A percentile compares a stretch with the other conserved stretches of the same genome.
Conservation (phyloP, 2,888 invertebrate species). For the Drosophila ezoana region DNA sequence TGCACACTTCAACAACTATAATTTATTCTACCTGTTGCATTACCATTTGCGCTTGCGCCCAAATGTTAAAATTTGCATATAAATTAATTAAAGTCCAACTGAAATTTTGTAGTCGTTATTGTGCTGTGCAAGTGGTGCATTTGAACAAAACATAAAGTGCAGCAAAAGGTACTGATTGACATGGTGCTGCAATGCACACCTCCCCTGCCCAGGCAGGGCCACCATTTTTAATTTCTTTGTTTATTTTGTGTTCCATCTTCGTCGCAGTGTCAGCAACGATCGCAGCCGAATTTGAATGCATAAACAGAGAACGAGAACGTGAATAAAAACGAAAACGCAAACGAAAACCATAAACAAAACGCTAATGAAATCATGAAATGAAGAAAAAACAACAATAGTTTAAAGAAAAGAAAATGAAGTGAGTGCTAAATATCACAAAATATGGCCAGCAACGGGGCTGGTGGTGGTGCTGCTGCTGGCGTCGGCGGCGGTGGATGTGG, state of each 20-base stretch:
- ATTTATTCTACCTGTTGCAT: conserved; percentile 56
- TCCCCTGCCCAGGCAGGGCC: conserved; percentile 54
- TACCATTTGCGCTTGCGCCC: conserved; percentile 68
- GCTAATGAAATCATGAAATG: conserved; percentile 24
- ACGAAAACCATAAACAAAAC: conserved; percentile 22
- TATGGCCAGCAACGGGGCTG: conserved; percentile 60
- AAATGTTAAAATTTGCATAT: conserved; percentile 58
- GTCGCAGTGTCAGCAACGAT: conserved; percentile 54
- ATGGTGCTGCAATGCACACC: conserved; percentile 39
- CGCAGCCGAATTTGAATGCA: conserved; percentile 54
- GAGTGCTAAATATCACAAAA: conserved; percentile 35
- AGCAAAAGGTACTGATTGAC: conserved; percentile 32
- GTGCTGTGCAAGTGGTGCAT: conserved; percentile 18
- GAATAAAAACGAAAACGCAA: conserved; percentile 5
- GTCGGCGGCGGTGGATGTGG: conserved; percentile 23
- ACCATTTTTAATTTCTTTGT: conserved; percentile 83
- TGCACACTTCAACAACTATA: conserved; percentile 46
- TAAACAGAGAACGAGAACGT: conserved; percentile 40
- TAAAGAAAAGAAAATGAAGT: conserved; percentile 50
- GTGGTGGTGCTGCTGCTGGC: conserved; percentile 27
- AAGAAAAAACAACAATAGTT: conserved; percentile 18
- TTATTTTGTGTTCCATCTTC: conserved; percentile 82
- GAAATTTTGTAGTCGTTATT: conserved; percentile 12
- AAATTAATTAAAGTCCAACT: conserved; percentile 50
- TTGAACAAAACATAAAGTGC: conserved; percentile 6